These are phyloP conservation scores for Ciconia nigra DNA, from an alignment of 2,797 vertebrate genomes.

Conservation along the genomic window DNA sequence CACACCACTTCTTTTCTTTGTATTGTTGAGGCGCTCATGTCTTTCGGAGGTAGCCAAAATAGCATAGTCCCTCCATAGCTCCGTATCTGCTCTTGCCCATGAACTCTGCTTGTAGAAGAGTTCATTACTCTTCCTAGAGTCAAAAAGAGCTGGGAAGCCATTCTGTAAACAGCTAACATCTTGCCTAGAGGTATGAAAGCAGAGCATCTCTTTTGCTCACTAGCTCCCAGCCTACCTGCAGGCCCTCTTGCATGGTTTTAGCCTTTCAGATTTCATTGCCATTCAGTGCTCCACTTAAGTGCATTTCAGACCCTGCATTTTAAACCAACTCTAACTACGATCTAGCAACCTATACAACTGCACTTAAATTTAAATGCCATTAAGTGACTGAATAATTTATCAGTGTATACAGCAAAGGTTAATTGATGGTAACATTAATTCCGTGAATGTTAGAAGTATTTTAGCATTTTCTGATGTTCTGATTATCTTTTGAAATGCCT, in stretches of 20 bases:
- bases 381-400: slow-evolving; percentile 33
- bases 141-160: neutral
- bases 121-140: neutral
- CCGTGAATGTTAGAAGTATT: neutral
- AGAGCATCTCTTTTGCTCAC: neutral
- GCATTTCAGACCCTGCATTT: neutral
- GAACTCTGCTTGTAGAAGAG: neutral
- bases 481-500: neutral
- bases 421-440: neutral
- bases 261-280: neutral
- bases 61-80: neutral
- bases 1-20: neutral
- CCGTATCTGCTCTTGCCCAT: neutral
- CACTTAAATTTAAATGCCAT: slow-evolving; percentile 1
- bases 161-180: neutral
- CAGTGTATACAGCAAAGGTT: neutral
- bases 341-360: neutral
- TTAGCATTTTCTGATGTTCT: neutral
- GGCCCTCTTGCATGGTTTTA: neutral
- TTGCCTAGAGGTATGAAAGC: neutral
- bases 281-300: neutral
- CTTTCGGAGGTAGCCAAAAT: neutral
- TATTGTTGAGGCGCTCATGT: neutral
- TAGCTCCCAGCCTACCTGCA: neutral
- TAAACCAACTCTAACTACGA: neutral